Percentiles rank a stretch among this genome's conserved stretches.
Evolutionary conservation across 92 coral and sea anemone species (phyloP).

Genomic region (Palythoa caribaeorum): DNA sequence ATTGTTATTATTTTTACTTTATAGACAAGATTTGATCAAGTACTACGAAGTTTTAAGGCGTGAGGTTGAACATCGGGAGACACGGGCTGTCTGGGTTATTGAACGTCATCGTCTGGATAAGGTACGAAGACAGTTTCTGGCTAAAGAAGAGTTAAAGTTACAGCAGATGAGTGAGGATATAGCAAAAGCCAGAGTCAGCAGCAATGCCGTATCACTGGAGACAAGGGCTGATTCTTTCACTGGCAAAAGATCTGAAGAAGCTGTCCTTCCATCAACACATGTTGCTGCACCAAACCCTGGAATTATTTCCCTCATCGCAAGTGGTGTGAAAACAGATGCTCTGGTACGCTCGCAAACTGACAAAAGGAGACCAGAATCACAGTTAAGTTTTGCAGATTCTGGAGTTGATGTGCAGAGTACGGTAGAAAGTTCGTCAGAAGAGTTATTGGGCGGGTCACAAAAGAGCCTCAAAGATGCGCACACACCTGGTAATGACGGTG

Average conservation of each 20-base stretch:
- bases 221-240: neutral
- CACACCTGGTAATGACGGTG: constrained; percentile 39
- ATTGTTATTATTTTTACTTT: neutral
- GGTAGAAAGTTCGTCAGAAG: neutral
- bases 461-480: constrained; percentile 11
- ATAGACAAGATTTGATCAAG: constrained; percentile 89
- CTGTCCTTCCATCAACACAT: constrained; percentile 1
- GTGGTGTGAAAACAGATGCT: constrained; percentile 82
- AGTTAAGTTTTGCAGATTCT: constrained; percentile 38
- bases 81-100: constrained; percentile 86
- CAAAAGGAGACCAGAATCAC: constrained; percentile 11
- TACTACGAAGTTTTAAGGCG: constrained; percentile 86
- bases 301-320: constrained; percentile 84
- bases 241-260: neutral
- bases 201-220: neutral
- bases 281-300: constrained; percentile 72
- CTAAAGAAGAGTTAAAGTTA: constrained; percentile 76
- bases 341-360: constrained; percentile 58
- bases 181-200: neutral
- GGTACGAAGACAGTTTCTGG: constrained; percentile 78
- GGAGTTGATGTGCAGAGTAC: constrained; percentile 50
- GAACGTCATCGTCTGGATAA: constrained; percentile 77
- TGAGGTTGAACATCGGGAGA: constrained; percentile 82
- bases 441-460: neutral
- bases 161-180: constrained; percentile 54